Conservation (phyloP, 2,113 vertebrate species). For the Pedetes capensis region DNA sequence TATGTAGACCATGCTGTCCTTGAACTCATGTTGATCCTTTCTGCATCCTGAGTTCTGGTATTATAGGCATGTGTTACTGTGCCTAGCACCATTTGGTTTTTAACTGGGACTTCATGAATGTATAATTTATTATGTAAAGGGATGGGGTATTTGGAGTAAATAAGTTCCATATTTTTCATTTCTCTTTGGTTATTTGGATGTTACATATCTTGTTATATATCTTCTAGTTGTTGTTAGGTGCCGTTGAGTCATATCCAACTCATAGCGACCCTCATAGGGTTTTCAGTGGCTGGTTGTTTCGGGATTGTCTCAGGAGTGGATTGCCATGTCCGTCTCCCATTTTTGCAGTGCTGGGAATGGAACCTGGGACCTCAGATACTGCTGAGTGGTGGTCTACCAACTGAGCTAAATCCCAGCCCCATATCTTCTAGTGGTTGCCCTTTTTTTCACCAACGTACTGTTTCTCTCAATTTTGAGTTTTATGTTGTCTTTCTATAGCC, state of each 20-base stretch:
- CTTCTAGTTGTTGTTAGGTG: not conserved
- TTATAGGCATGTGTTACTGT: not conserved
- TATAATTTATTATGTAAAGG: not conserved
- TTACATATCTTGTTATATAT: not conserved
- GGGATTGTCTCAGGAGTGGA: no score
- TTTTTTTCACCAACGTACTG: constrained; percentile 15
- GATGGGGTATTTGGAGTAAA: not conserved
- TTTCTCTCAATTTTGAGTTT: constrained; percentile 8
- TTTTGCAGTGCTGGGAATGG: no score
- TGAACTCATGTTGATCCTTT: no score
- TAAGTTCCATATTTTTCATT: not conserved
- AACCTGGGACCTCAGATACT: no score
- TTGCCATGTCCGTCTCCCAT: no score
- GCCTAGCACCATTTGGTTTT: not conserved
- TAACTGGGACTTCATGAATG: not conserved
- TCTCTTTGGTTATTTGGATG: constrained; percentile 6
- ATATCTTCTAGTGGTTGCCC: not conserved
- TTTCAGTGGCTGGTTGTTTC: no score
- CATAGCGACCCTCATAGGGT: no score
- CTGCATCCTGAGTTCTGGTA: not conserved
- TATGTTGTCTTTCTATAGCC: not conserved
- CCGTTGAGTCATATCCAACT: no score
- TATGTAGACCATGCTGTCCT: no score
- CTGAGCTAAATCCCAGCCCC: no score
- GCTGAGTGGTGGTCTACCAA: no score